phyloP scores from a whole-genome alignment of 2,888 invertebrate species.

The Campopleginae sp. region DNA sequence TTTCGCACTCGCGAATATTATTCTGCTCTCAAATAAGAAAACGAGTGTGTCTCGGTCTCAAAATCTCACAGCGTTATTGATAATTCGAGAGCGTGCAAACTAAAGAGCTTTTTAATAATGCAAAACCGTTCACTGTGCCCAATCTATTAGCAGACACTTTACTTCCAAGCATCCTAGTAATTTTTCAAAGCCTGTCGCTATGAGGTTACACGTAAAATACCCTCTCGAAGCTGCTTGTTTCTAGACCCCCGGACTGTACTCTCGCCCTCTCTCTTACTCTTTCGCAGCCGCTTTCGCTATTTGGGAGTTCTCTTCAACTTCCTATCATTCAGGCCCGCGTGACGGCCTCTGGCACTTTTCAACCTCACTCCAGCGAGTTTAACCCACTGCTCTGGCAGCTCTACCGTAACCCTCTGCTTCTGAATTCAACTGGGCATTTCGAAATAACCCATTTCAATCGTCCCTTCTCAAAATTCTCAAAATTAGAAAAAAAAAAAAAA shows the following conservation, averaged over 20 bases:
- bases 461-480: slow-evolving; percentile 27
- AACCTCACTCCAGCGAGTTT: slow-evolving; percentile 60
- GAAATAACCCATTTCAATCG: slow-evolving; percentile 20
- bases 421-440: slow-evolving; percentile 59
- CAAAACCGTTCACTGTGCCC: slow-evolving; percentile 72
- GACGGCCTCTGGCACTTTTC: slow-evolving; percentile 66
- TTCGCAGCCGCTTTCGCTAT: slow-evolving; percentile 3
- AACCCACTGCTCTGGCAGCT: slow-evolving; percentile 65
- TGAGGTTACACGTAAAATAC: slow-evolving; percentile 73
- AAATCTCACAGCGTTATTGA: background rate
- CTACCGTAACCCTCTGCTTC: slow-evolving; percentile 51
- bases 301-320: slow-evolving; percentile 60
- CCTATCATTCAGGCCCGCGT: slow-evolving; percentile 66
- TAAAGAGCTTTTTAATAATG: slow-evolving; percentile 67
- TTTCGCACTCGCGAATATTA: slow-evolving; percentile 58
- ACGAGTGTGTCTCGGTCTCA: background rate
- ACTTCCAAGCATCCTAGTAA: slow-evolving; percentile 74
- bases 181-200: slow-evolving; percentile 76
- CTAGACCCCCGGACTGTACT: slow-evolving; percentile 24
- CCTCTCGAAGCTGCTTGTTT: slow-evolving; percentile 51
- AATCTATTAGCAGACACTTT: slow-evolving; percentile 76
- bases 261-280: slow-evolving; percentile 4
- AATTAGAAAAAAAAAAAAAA: background rate
- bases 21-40: slow-evolving; percentile 33
- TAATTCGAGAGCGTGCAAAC: slow-evolving; percentile 32